Evolutionary conservation across 2,888 invertebrate genomes (phyloP).

Genomic region (Torymus texanus): DNA sequence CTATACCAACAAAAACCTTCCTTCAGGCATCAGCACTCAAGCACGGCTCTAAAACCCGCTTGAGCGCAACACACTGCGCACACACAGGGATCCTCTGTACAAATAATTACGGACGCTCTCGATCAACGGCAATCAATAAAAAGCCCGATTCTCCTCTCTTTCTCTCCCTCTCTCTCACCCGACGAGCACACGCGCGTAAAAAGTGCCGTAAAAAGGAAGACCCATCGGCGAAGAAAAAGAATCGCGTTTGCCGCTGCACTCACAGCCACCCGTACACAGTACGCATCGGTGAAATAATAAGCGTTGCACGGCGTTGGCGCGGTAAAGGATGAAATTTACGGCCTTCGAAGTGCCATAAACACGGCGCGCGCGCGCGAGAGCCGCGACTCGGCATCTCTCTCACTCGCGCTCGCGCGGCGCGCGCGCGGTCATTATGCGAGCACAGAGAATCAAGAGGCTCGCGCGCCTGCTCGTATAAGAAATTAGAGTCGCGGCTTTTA

Average conservation of each 20-base stretch:
- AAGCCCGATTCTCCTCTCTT: not conserved
- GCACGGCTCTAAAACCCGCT: too few species aligned
- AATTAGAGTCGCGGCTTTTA: constrained; percentile 52
- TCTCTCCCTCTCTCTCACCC: not conserved
- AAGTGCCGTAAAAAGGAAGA: not conserved
- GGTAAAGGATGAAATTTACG: constrained; percentile 57
- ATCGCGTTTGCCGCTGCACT: not conserved
- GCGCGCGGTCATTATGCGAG: constrained; percentile 39
- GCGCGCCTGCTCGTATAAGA: constrained; percentile 31
- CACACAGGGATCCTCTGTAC: not conserved
- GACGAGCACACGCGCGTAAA: not conserved
- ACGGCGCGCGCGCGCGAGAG: constrained; percentile 9
- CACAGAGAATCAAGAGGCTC: constrained; percentile 21
- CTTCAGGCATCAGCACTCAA: too few species aligned
- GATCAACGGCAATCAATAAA: constrained; percentile 21
- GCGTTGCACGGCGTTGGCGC: not conserved
- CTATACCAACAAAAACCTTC: too few species aligned
- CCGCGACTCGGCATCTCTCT: constrained; percentile 2
- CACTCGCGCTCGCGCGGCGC: constrained; percentile 13
- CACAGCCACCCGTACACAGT: not conserved
- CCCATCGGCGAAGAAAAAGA: constrained; percentile 36
- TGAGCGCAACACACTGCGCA: not conserved
- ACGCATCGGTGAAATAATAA: constrained; percentile 42
- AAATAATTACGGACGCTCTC: constrained; percentile 20
- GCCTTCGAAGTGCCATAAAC: constrained; percentile 42